Conservation (phyloP, 2,888 invertebrate genomes). For the Mesoligia furuncula region DNA sequence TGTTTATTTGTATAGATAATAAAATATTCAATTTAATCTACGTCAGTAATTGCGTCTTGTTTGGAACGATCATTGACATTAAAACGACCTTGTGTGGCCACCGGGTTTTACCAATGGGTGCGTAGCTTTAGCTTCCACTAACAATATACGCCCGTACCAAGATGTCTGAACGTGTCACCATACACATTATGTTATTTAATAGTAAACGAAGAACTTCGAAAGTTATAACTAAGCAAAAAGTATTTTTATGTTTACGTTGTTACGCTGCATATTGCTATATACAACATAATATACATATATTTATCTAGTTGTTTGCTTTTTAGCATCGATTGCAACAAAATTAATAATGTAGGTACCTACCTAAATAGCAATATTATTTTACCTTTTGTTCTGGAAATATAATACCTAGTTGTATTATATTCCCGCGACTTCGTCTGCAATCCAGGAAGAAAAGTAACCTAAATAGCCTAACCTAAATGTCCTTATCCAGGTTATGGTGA, state of each 20-base stretch:
- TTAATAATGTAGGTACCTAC: too few species aligned
- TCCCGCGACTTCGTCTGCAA: too few species aligned
- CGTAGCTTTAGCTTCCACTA: background rate
- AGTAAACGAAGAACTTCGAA: background rate
- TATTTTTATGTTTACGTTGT: background rate
- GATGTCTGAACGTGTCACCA: background rate
- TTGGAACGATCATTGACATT: too few species aligned
- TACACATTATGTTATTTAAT: background rate
- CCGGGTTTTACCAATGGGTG: background rate
- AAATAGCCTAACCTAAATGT: too few species aligned
- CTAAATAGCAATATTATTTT: background rate
- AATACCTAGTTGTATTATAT: too few species aligned
- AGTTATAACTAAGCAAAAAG: background rate
- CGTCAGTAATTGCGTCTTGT: background rate
- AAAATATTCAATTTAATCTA: background rate
- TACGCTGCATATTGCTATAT: background rate
- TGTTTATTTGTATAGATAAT: too few species aligned
- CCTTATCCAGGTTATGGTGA: too few species aligned
- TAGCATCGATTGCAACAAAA: too few species aligned
- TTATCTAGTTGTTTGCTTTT: too few species aligned
- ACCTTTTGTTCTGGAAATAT: background rate
- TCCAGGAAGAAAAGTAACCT: too few species aligned
- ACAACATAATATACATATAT: background rate
- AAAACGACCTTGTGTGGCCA: background rate
- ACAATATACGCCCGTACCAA: background rate